phyloP scores from a whole-genome alignment of 2,888 invertebrate genomes.

The Temnothorax ravouxi region DNA sequence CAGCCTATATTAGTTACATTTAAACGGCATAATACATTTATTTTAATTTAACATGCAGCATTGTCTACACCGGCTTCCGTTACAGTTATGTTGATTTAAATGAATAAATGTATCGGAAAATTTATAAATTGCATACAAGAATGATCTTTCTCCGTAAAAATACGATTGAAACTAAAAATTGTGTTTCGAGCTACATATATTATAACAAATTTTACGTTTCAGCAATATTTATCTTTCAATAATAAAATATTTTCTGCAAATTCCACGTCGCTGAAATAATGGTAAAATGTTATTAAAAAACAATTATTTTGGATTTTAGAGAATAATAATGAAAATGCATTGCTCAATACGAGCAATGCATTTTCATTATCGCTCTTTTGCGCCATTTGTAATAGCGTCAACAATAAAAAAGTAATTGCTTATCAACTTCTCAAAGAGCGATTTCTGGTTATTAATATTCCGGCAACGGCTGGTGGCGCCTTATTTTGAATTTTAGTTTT shows the following conservation, averaged over 20 bases:
- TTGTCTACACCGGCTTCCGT: conserved; percentile 6
- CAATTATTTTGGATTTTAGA: neutral
- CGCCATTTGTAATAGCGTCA: neutral
- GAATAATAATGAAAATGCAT: conserved; percentile 23
- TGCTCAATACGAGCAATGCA: neutral
- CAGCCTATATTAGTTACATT: conserved; percentile 50
- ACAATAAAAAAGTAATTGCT: conserved; percentile 1
- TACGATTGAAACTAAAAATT: conserved; percentile 41
- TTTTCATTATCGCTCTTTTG: neutral
- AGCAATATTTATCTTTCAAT: conserved; percentile 38
- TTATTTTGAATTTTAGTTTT: conserved; percentile 80
- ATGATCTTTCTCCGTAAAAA: conserved; percentile 10
- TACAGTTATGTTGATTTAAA: conserved; percentile 44
- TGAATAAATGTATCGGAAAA: conserved; percentile 53
- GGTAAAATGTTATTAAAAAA: conserved; percentile 24
- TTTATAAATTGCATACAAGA: conserved; percentile 54
- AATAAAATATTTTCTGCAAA: conserved; percentile 32
- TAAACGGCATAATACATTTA: conserved; percentile 50
- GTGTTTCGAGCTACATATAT: conserved; percentile 19
- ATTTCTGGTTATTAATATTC: conserved; percentile 77
- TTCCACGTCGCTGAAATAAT: conserved; percentile 9
- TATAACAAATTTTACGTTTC: conserved; percentile 38
- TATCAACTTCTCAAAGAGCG: conserved; percentile 9
- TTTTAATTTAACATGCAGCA: conserved; percentile 44
- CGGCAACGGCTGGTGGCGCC: conserved; percentile 58